Conservation (phyloP, 2,113 vertebrate genomes). For the Butorides virescens region DNA sequence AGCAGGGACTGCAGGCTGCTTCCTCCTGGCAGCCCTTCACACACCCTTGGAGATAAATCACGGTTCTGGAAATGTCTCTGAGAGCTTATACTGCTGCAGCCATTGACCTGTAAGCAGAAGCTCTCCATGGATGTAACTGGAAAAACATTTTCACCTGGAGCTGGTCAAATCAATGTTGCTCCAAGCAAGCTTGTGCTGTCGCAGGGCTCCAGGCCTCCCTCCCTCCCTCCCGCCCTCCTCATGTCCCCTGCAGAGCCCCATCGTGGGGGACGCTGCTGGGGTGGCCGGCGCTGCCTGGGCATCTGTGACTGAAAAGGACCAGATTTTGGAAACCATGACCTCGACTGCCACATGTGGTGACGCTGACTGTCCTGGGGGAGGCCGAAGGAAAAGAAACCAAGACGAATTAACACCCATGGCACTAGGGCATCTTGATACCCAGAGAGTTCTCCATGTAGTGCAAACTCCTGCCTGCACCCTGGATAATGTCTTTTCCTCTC, state of each 20-base stretch:
- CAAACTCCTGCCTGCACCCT: not conserved
- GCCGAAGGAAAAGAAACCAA: not conserved
- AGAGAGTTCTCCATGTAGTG: not conserved
- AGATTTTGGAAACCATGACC: not conserved
- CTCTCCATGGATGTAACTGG: not conserved
- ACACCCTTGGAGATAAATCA: not conserved
- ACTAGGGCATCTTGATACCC: fast-evolving
- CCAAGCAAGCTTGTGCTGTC: not conserved
- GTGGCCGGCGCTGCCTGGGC: fast-evolving
- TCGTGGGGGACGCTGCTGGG: not conserved
- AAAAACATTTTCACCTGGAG: not conserved
- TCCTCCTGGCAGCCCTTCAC: not conserved
- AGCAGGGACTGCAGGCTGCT: not conserved
- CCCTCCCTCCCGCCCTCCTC: not conserved
- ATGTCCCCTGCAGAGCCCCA: fast-evolving
- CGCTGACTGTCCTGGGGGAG: not conserved
- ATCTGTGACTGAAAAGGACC: not conserved
- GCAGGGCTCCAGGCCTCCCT: not conserved
- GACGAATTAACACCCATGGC: not conserved
- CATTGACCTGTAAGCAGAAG: not conserved
- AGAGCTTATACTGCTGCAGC: not conserved
- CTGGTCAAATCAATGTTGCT: not conserved
- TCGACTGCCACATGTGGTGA: not conserved
- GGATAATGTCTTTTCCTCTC: not conserved
- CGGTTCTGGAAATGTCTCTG: not conserved